Conservation (phyloP, 1,140 invertebrate species). For the Sycophila sp. region DNA sequence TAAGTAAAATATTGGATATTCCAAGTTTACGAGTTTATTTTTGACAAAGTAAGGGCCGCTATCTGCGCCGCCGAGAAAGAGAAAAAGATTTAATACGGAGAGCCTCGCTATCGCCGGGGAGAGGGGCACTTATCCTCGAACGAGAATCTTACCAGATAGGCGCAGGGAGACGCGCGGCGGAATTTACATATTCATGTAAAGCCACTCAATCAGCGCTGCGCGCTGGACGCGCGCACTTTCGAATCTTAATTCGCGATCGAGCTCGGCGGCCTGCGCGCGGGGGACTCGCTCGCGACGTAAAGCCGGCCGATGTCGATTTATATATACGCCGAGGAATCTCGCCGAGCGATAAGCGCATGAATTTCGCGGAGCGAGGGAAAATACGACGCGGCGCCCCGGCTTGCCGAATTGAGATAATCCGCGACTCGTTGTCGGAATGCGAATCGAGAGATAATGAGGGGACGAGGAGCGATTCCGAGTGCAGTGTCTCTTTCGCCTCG, state of each 20-base stretch:
- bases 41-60: too few relatives aligned
- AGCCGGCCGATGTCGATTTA: neutral
- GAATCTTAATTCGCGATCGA: constrained; percentile 16
- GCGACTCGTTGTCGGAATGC: constrained; percentile 53
- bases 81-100: too few relatives aligned
- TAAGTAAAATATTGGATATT: too few relatives aligned
- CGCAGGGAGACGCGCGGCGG: neutral
- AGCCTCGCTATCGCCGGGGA: too few relatives aligned
- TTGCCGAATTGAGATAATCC: constrained; percentile 55
- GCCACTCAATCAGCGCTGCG: constrained; percentile 10
- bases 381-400: neutral
- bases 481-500: neutral
- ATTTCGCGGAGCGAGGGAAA: too few relatives aligned
- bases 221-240: neutral
- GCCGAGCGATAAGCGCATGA: neutral
- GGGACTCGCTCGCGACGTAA: neutral
- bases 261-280: neutral
- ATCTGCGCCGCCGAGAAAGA: too few relatives aligned
- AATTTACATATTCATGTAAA: constrained; percentile 20
- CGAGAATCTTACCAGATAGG: too few relatives aligned
- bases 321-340: neutral
- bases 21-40: too few relatives aligned
- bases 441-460: constrained; percentile 53
- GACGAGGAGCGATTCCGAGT: constrained; percentile 25
- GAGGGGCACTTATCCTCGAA: too few relatives aligned